Percentiles rank a stretch among this genome's conserved stretches.
phyloP scores from a whole-genome alignment of 2,888 invertebrate genomes.

The Ophonus ardosiacus region DNA sequence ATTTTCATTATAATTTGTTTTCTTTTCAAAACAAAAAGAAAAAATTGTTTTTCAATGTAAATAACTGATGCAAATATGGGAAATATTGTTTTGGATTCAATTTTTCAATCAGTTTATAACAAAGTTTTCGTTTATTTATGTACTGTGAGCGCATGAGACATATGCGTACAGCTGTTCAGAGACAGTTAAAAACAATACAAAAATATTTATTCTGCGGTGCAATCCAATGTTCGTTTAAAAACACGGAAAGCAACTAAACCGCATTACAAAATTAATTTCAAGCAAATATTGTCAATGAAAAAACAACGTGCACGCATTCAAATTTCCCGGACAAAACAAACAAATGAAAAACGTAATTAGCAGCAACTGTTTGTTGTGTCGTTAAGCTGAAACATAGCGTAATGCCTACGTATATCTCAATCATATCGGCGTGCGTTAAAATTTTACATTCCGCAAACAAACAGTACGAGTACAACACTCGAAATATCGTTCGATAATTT shows the following conservation, averaged over 20 bases:
- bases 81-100: neutral
- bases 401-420: constrained; percentile 4
- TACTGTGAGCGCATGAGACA: neutral
- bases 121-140: neutral
- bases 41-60: neutral
- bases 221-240: constrained; percentile 9
- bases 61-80: neutral
- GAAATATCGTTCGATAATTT: constrained; percentile 16
- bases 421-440: constrained; percentile 13
- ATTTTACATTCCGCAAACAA: neutral
- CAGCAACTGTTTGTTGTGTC: constrained; percentile 39
- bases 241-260: constrained; percentile 17
- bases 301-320: constrained; percentile 11
- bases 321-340: constrained; percentile 34
- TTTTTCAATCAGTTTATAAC: neutral
- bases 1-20: neutral
- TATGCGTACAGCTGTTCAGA: constrained; percentile 5
- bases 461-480: neutral
- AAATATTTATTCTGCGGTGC: constrained; percentile 14
- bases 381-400: constrained; percentile 24
- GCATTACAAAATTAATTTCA: constrained; percentile 31
- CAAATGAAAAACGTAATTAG: constrained; percentile 48
- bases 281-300: constrained; percentile 39
- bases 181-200: constrained; percentile 10
- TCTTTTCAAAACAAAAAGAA: neutral